Percentiles rank a stretch among this genome's conserved stretches.
Evolutionary conservation across 2,113 vertebrate species (phyloP).

Genomic region (Meriones unguiculatus): DNA sequence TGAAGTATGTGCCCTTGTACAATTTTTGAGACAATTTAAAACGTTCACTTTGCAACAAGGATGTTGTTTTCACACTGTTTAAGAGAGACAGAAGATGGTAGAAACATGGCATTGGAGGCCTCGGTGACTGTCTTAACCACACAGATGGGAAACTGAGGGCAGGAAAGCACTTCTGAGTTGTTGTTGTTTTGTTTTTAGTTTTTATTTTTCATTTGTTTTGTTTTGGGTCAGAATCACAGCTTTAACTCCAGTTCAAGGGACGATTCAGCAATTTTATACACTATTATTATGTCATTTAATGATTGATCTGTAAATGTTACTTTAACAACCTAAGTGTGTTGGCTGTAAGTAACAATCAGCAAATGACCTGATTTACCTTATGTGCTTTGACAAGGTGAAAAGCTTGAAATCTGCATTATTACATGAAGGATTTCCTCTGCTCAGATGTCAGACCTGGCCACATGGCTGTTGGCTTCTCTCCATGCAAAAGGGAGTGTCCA

Average conservation of each 20-base stretch:
- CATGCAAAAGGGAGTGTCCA: background rate
- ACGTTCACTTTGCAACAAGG: background rate
- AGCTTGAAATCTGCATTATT: background rate
- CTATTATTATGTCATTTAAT: slow-evolving; percentile 6
- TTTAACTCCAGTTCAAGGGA: background rate
- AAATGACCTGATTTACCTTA: slow-evolving; percentile 22
- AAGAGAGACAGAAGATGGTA: background rate
- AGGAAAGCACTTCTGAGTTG: background rate
- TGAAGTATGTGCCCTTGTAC: background rate
- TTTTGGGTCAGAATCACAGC: background rate
- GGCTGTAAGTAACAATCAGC: slow-evolving; percentile 13
- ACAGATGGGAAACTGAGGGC: background rate
- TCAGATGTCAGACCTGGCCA: background rate
- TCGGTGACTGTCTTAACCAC: background rate
- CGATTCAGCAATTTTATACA: background rate
- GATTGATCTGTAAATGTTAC: slow-evolving; percentile 5
- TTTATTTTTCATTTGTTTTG: no score
- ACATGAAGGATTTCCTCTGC: background rate
- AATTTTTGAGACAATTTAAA: background rate
- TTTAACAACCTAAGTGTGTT: background rate
- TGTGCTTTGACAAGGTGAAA: slow-evolving; percentile 8
- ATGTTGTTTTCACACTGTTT: background rate
- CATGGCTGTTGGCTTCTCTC: background rate
- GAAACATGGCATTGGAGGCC: background rate
- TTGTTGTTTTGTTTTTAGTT: no score